Evolutionary conservation across 2,797 vertebrate species (phyloP), one percentile per base, ranked within the genome.

Genomic region (Macropus fuliginosus): DNA sequence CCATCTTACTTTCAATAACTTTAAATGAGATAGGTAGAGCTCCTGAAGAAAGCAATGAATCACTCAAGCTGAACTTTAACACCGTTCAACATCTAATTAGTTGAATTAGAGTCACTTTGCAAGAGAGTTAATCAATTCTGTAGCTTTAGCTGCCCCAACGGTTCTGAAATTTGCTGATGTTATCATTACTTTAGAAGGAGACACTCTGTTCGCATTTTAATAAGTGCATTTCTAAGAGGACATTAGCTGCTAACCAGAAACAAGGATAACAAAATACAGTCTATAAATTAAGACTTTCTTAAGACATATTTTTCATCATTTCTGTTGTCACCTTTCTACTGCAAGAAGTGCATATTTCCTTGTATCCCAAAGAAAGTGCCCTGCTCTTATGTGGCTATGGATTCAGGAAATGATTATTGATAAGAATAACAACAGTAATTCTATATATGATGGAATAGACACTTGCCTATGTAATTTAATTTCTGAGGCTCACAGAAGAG

Each of bases 161-260:
- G 97, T 98, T 98, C 96, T 97, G 95, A 99, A 98, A 98, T 98
- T 98, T 98, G 98, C 98, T 98, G 98, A 99, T 99, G 97, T 98
- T 98, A 98, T 99, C 98, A 98, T 98, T 98, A 98, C 97, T 97
- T 98, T 95, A 96, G 93, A 98, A 94, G 74, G 97, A 97, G 97
- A 98, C 98, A 97, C 96, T 98, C 96, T 95, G 91, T 97, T 97
- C 97, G 97, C 97, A 98, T 99, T 98, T 98, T 98, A 98, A 98
- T 98, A 98, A 97, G 96, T 96, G 4, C 21, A 0, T 98, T 98
- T 98, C 96, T 98, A 96, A 59, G 96, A 97, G 97, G 94, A 97
- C 93, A 95, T 97, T 97, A 96, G 56, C 94, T 96, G 62, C 3
- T 0, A 91, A 97, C 93, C 66, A 98, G 87, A 95, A 98, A 56